These are phyloP conservation scores for Willowsia nigromaculata DNA, from an alignment of 2,888 invertebrate genomes.

Conservation along the genomic window DNA sequence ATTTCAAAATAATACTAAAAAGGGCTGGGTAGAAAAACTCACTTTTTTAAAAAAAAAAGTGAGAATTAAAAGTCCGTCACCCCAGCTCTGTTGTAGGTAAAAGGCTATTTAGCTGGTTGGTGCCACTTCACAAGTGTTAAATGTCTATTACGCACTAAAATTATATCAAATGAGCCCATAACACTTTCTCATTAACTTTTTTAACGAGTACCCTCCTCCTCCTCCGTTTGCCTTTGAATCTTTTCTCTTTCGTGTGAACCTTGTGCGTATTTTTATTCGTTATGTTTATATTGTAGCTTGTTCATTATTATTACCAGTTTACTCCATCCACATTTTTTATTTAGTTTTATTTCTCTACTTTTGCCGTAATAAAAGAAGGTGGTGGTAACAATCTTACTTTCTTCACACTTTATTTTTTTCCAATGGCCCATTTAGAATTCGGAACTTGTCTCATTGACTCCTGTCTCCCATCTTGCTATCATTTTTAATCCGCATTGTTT, in stretches of 20 bases:
- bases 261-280: neutral
- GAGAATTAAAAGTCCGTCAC: neutral
- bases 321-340: neutral
- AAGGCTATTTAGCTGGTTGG: neutral
- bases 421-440: slow-evolving; percentile 42
- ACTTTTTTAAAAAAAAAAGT: neutral
- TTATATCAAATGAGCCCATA: slow-evolving; percentile 49
- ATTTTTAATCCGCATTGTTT: slow-evolving; percentile 30
- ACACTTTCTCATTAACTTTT: slow-evolving; percentile 32
- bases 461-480: neutral
- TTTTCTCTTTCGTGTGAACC: neutral
- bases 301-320: neutral
- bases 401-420: neutral
- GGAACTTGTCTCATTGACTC: slow-evolving; percentile 50
- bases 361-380: neutral
- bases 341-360: neutral
- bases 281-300: neutral
- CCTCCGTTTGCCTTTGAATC: neutral
- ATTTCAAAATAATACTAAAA: neutral
- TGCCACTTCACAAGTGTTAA: neutral
- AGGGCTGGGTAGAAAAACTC: neutral
- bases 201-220: neutral
- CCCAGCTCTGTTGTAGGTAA: neutral
- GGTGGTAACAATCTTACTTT: slow-evolving; percentile 19
- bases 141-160: neutral